These are phyloP conservation scores for Agrotis clavis DNA, from an alignment of 2,888 invertebrate genomes.

Conservation along the genomic window DNA sequence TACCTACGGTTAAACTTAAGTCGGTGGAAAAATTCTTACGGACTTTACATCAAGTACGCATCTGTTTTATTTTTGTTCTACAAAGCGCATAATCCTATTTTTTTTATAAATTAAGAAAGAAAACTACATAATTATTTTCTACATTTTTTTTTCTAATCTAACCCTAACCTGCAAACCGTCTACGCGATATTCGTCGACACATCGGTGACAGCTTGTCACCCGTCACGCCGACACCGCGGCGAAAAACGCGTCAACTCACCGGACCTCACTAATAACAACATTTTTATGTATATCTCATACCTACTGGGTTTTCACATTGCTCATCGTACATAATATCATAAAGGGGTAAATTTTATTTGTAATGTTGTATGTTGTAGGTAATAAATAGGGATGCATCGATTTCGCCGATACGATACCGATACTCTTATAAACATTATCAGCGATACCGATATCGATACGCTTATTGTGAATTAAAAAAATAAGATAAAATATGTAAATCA, in stretches of 20 bases:
- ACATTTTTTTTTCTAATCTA: background rate
- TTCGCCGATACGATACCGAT: no score
- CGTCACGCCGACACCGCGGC: slow-evolving; percentile 13
- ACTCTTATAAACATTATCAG: no score
- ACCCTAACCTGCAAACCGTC: slow-evolving; percentile 3
- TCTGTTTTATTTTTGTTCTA: slow-evolving; percentile 20
- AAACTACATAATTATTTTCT: background rate
- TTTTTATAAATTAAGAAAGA: no score
- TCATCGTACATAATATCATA: background rate
- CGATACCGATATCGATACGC: no score
- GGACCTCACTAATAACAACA: slow-evolving; percentile 19
- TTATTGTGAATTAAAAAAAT: no score
- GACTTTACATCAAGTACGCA: slow-evolving; percentile 16
- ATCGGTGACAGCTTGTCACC: slow-evolving; percentile 37
- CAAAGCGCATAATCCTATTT: background rate
- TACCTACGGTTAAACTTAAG: slow-evolving; percentile 30
- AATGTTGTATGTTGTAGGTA: no score
- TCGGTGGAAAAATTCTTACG: slow-evolving; percentile 25
- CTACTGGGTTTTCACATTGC: slow-evolving; percentile 11
- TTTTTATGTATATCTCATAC: slow-evolving; percentile 20
- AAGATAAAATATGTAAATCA: no score
- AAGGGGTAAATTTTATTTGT: no score
- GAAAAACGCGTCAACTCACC: slow-evolving; percentile 28
- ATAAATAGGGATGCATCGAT: no score
- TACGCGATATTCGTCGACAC: slow-evolving; percentile 26